Conservation (phyloP, 2,888 invertebrate genomes). For the Gortyna flavago region DNA sequence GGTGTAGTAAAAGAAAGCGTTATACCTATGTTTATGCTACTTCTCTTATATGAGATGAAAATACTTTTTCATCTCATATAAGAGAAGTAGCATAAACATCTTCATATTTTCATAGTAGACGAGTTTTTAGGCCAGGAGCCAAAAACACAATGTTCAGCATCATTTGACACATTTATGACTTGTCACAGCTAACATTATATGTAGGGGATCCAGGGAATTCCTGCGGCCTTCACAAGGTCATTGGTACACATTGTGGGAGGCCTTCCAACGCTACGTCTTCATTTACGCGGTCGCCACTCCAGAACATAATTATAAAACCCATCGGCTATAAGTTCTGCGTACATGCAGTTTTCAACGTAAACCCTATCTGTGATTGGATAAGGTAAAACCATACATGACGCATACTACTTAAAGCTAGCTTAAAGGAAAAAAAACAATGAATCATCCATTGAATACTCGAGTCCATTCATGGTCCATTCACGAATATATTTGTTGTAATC, state of each 20-base stretch:
- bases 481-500: conserved; percentile 16
- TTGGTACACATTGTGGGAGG: not conserved
- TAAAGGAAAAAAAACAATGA: conserved; percentile 38
- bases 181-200: not conserved
- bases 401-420: not conserved
- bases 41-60: no score
- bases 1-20: not conserved
- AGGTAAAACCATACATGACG: conserved; percentile 19
- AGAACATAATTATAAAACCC: not conserved
- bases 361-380: not conserved
- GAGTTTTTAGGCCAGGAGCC: not conserved
- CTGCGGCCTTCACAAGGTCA: not conserved
- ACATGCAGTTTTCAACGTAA: not conserved
- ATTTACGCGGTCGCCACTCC: not conserved
- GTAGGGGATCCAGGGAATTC: not conserved
- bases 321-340: not conserved
- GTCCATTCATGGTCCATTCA: conserved; percentile 44
- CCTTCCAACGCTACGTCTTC: not conserved
- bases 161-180: not conserved
- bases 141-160: not conserved
- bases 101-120: not conserved
- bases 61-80: not conserved
- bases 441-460: conserved; percentile 40
- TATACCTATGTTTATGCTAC: no score
- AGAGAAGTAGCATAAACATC: not conserved